phyloP scores from a whole-genome alignment of 2,113 vertebrate genomes.

The Haemorhous mexicanus region DNA sequence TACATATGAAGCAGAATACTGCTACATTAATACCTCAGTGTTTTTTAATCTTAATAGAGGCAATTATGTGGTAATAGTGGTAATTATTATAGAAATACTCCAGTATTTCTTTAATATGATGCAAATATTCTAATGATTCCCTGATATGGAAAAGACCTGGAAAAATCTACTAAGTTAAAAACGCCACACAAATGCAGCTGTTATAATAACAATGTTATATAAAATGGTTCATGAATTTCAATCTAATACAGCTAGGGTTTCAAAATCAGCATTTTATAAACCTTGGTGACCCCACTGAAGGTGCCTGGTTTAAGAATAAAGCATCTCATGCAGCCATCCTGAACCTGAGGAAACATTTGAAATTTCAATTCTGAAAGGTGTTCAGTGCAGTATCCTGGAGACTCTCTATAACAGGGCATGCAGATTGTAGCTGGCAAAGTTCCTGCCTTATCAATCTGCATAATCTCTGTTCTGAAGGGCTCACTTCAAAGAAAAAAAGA shows the following conservation, averaged over 20 bases:
- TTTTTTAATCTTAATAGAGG: neutral
- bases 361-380: neutral
- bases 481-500: neutral
- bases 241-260: neutral
- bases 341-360: neutral
- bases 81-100: neutral
- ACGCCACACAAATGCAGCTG: neutral
- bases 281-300: neutral
- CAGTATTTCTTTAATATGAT: neutral
- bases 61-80: too few species aligned
- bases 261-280: neutral
- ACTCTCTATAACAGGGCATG: neutral
- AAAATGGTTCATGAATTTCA: neutral
- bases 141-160: neutral
- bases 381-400: neutral
- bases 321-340: neutral
- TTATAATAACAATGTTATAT: neutral
- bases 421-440: neutral
- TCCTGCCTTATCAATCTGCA: neutral
- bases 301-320: neutral
- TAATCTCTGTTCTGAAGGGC: neutral
- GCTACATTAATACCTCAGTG: neutral
- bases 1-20: neutral
- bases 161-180: neutral
- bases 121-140: neutral